Evolutionary conservation across 2,113 vertebrate genomes (phyloP), one percentile per base, ranked within the genome.

Genomic region (Ammospiza nelsoni): DNA sequence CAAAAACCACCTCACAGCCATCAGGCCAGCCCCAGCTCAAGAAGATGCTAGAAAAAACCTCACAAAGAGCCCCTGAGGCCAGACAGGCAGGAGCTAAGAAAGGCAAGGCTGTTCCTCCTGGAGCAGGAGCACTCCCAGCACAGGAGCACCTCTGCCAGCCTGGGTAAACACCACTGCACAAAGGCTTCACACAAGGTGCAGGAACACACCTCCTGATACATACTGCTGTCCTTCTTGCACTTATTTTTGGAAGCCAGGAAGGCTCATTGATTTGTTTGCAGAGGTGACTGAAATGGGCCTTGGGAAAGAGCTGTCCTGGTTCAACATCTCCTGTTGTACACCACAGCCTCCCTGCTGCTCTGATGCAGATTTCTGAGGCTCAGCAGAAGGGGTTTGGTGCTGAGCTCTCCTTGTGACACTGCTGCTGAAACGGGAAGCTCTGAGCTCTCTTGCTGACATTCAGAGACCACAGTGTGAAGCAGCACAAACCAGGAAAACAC

Each of bases 161-260:
- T 71, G 80, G 82, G 85, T 74, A 84, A 95, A 91, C 89, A 95
- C 2, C 8, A 3, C 58, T 25, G 16, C 86, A 71, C 5, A 84
- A 87, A 68, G 91, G 69, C 73, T 24, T 11, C 12, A 71, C 65
- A 89, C 63, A 92, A 25, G 76, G 79, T 10, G 63, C 92, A 65
- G 49, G 33, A 33, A 33, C 87, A 44, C 52, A 3, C 7, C 15
- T 54, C 89, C 35, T 15, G 3, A 78, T 5, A 1, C 1, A 28
- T 2, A 57, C 90, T 67, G 94, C 93, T 57, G 57, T 41, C 85
- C 72, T 94, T 49, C 31, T 41, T 3, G 31, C 46, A 6, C 55
- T 54, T 74, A 69, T 67, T 77, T 94, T 29, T 72, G 89, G 95
- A 52, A 68, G 81, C 75, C 84, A 81, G 94, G 95, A 92, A 94